Evolutionary conservation across 2,113 vertebrate species (phyloP), one percentile per base, ranked within the genome.

Genomic region (Zosterops hypoxanthus): DNA sequence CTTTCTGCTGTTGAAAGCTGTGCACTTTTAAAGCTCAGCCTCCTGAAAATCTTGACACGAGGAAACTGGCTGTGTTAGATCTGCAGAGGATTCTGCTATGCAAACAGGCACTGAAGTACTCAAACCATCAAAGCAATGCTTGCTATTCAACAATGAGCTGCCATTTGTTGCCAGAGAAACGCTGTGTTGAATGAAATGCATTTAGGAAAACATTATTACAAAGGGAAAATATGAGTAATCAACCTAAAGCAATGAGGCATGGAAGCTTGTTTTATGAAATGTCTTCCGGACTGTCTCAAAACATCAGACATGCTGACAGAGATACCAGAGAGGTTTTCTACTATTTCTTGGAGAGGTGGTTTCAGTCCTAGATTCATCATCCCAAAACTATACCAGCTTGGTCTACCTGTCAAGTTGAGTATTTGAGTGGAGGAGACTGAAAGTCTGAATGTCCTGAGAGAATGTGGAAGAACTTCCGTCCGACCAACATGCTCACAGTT

Each of bases 121-220:
- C 75, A 94, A 96, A 92, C 39, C 82, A 92, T 93, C 92, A 92
- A 88, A 96, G 86, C 39, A 94, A 93, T 97, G 92, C 69, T 90
- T 92, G 83, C 60, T 93, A 90, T 94, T 96, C 92, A 90, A 94
- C 92, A 96, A 81, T 70, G 39, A 96, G 63, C 76, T 86, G 72
- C 68, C 88, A n/a, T 95, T 81, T 34, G 65, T 88, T 88, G 92
- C 94, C 96, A 96, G 60, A 96, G 88, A 92, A 92, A 94, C 65
- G 59, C 42, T 90, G 65, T 78, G 94, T 94, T 97, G 95, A 97
- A 94, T 96, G 96, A 97, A 96, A 94, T 83, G 91, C 65, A 71
- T 93, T 95, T 86, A 86, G 55, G 78, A 93, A 96, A 96, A 95
- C 80, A 96, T 92, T 73, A 82, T 68, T 93, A 95, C 91, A 96